Percentiles rank a stretch among this genome's conserved stretches.
Evolutionary conservation across 1,140 invertebrate genomes (phyloP).

Genomic region (Drosophila orena): DNA sequence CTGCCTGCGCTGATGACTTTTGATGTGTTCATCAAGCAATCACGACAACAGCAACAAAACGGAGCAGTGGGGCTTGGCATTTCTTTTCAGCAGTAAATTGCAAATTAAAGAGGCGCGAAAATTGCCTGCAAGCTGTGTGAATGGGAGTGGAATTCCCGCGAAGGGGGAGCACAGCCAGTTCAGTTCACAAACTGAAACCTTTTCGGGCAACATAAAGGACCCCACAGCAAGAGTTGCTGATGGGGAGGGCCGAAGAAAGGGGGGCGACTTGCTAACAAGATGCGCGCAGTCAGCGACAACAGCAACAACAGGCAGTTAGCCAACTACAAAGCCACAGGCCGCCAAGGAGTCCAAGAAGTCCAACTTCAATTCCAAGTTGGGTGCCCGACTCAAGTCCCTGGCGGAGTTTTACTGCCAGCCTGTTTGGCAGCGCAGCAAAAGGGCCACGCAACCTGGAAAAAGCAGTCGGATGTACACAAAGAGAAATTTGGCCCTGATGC

Average conservation of each 20-base stretch:
- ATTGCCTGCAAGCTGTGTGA: slow-evolving; percentile 70
- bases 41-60: slow-evolving; percentile 38
- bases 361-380: slow-evolving; percentile 17
- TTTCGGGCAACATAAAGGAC: slow-evolving; percentile 23
- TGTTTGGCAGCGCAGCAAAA: slow-evolving; percentile 25
- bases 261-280: slow-evolving; percentile 73
- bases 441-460: slow-evolving; percentile 56
- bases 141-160: slow-evolving; percentile 27
- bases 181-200: background rate
- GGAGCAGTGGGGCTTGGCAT: slow-evolving; percentile 6
- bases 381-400: slow-evolving; percentile 4
- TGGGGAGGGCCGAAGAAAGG: background rate
- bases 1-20: slow-evolving; percentile 63
- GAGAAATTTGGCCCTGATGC: background rate
- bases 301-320: slow-evolving; percentile 52
- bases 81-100: slow-evolving; percentile 59
- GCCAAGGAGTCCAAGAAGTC: slow-evolving; percentile 38
- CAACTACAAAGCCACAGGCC: slow-evolving; percentile 66
- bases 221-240: slow-evolving; percentile 22
- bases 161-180: slow-evolving; percentile 2
- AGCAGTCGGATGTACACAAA: slow-evolving; percentile 3
- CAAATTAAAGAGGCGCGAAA: slow-evolving; percentile 81
- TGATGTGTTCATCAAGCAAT: slow-evolving; percentile 75
- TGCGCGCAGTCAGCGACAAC: slow-evolving; percentile 66
- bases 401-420: slow-evolving; percentile 38